These are phyloP conservation scores for Callimorpha dominula DNA, from an alignment of 2,888 invertebrate species.

Conservation along the genomic window DNA sequence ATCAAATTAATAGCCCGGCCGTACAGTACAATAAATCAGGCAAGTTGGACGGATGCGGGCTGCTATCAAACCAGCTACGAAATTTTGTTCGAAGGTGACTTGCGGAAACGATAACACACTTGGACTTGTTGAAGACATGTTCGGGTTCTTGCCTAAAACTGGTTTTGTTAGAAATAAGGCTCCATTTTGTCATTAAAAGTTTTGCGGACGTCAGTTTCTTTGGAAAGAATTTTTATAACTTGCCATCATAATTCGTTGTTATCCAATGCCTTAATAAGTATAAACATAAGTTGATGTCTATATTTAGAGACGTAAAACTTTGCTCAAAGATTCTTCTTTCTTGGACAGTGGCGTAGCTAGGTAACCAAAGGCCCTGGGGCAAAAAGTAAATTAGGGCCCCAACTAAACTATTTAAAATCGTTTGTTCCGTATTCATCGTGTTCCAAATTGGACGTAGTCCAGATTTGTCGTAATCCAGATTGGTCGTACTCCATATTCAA, in stretches of 20 bases:
- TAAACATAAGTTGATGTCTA: not conserved
- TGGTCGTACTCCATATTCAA: too few relatives aligned
- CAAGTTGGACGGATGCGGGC: constrained; percentile 47
- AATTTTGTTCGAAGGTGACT: constrained; percentile 45
- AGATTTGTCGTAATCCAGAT: too few relatives aligned
- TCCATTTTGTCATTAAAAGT: constrained; percentile 19
- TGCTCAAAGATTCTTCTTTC: not conserved
- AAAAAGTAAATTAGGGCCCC: too few relatives aligned
- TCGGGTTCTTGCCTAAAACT: constrained; percentile 8
- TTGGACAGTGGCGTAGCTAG: too few relatives aligned
- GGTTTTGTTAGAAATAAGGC: not conserved
- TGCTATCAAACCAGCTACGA: constrained; percentile 36
- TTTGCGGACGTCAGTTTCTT: not conserved
- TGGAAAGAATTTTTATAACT: not conserved
- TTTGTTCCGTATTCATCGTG: too few relatives aligned
- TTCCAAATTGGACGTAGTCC: too few relatives aligned
- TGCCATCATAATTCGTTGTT: not conserved
- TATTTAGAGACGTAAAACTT: not conserved
- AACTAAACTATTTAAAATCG: too few relatives aligned
- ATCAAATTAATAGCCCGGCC: constrained; percentile 46
- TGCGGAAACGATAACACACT: constrained; percentile 44
- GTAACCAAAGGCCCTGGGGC: too few relatives aligned
- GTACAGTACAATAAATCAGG: constrained; percentile 47
- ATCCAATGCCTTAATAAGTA: not conserved
- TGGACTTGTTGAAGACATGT: constrained; percentile 24